A percentile compares a stretch with the other conserved stretches of the same genome.
Evolutionary conservation across 2,888 invertebrate species (phyloP).

Genomic region (Lasioglossum figueresi): DNA sequence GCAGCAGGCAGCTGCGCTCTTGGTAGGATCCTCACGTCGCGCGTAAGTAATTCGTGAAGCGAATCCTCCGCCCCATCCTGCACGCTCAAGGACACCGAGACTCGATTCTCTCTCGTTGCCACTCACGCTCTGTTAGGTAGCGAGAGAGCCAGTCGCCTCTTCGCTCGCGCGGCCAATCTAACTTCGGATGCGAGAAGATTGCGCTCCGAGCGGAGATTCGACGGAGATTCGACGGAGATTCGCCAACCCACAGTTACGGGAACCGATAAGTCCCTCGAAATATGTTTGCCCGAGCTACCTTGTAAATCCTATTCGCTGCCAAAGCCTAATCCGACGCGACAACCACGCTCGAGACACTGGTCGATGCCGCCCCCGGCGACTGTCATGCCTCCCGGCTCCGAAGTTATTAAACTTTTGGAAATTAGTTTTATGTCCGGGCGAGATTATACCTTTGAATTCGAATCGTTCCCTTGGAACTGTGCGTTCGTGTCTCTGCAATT

Average conservation of each 20-base stretch:
- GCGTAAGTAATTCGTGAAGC: slow-evolving; percentile 78
- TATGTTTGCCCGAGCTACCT: not conserved
- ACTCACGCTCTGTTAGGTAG: not conserved
- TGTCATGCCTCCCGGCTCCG: not conserved
- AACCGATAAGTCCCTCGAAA: slow-evolving; percentile 9
- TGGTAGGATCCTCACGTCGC: slow-evolving; percentile 76
- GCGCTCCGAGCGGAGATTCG: not conserved
- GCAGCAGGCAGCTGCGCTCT: slow-evolving; percentile 58
- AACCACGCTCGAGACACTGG: not conserved
- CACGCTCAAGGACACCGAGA: slow-evolving; percentile 58
- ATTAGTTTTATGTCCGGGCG: not conserved
- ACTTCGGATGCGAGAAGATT: slow-evolving; percentile 2
- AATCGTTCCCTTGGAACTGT: not conserved
- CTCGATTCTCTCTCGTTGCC: slow-evolving; percentile 29
- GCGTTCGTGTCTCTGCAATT: not conserved
- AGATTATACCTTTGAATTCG: not conserved
- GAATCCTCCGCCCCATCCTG: slow-evolving; percentile 74
- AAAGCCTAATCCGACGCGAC: slow-evolving; percentile 3
- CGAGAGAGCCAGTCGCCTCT: too few species aligned
- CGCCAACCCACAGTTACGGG: not conserved
- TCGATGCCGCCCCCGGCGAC: not conserved
- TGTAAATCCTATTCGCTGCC: not conserved
- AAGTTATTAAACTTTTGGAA: not conserved
- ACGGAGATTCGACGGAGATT: not conserved
- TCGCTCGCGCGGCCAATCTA: not conserved